Evolutionary conservation across 2,113 vertebrate species (phyloP).

Genomic region (Zapornia atra): DNA sequence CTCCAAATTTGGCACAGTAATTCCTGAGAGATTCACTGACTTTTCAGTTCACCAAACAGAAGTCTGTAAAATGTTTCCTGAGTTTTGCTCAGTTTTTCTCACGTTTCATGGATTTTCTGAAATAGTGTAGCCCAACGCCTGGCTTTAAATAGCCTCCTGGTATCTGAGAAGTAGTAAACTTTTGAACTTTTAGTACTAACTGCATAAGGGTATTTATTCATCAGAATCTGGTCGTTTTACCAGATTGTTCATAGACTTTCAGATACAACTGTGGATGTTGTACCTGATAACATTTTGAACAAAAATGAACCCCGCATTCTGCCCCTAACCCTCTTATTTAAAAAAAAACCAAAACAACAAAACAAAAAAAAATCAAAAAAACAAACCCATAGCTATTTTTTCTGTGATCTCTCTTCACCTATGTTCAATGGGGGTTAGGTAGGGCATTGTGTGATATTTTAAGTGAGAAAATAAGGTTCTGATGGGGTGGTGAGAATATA

Average conservation of each 20-base stretch:
- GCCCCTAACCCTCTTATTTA: neutral
- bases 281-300: neutral
- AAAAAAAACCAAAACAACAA: neutral
- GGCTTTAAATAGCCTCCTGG: neutral
- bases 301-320: neutral
- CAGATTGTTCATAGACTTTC: neutral
- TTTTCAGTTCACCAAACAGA: neutral
- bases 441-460: neutral
- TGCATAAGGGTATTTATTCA: neutral
- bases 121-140: neutral
- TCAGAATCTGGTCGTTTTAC: neutral
- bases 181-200: neutral
- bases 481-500: neutral
- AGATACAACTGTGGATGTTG: neutral
- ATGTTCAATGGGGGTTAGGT: fast-evolving
- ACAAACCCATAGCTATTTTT: neutral
- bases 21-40: neutral
- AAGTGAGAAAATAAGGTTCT: neutral
- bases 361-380: neutral
- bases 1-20: neutral
- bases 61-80: neutral
- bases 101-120: neutral
- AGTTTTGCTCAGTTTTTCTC: neutral
- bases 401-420: neutral
- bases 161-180: neutral